A percentile compares a stretch with the other conserved stretches of the same genome.
These are phyloP conservation scores for Pseudomugil tenellus DNA, from an alignment of 2,797 vertebrate genomes.

Conservation along the genomic window DNA sequence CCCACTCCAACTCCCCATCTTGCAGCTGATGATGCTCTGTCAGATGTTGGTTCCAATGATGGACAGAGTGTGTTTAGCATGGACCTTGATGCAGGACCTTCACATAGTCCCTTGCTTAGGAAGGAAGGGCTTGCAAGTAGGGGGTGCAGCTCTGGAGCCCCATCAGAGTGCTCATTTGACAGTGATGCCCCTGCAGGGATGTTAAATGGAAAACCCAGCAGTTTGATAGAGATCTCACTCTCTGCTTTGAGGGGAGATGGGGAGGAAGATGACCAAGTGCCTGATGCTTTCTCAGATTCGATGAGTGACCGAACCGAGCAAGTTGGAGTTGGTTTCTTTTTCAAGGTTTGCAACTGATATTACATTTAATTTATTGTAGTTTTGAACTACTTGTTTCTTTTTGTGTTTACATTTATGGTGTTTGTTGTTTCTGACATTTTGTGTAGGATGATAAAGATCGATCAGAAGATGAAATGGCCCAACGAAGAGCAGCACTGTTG, in stretches of 20 bases:
- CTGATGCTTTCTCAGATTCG: conserved; percentile 80
- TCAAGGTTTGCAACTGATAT: conserved; percentile 81
- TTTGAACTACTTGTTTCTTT: not conserved
- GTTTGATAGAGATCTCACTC: conserved; percentile 89
- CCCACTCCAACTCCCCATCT: conserved; percentile 46
- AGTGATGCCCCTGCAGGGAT: conserved; percentile 77
- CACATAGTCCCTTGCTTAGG: conserved; percentile 44
- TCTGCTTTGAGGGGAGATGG: conserved; percentile 79
- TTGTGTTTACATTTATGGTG: not conserved
- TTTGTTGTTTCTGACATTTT: conserved; percentile 10
- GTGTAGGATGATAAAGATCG: conserved; percentile 83
- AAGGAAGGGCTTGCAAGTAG: conserved; percentile 64
- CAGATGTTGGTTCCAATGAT: conserved; percentile 76
- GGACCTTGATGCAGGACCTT: conserved; percentile 76
- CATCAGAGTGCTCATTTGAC: conserved; percentile 87
- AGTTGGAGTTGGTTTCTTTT: conserved; percentile 89
- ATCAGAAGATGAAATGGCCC: conserved; percentile 91
- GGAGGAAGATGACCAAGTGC: conserved; percentile 77
- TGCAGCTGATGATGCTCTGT: conserved; percentile 65
- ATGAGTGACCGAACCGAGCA: conserved; percentile 83
- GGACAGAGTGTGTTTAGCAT: conserved; percentile 79
- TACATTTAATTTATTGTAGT: not conserved
- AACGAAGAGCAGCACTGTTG: conserved; percentile 86
- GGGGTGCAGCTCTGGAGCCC: conserved; percentile 83
- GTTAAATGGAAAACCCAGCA: conserved; percentile 80